Percentiles rank a stretch among this genome's conserved stretches.
Evolutionary conservation across 2,113 vertebrate genomes (phyloP).

Genomic region (Asarcornis scutulata): DNA sequence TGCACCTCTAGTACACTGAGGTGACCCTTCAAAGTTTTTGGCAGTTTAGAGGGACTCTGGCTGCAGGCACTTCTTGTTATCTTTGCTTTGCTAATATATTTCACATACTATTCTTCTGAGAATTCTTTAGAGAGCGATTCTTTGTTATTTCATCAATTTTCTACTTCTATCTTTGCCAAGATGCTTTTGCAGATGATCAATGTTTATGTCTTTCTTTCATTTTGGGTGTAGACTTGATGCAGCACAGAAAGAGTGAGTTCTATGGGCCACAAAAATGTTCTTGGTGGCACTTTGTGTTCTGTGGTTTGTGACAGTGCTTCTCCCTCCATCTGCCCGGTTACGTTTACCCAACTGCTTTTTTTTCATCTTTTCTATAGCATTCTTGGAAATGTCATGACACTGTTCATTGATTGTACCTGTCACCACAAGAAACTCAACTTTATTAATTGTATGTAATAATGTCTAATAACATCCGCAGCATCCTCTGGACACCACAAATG

Average conservation of each 20-base stretch:
- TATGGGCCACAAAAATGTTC: neutral
- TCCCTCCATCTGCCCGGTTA: neutral
- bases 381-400: neutral
- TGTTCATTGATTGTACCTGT: neutral
- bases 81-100: neutral
- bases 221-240: rapidly evolving
- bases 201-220: neutral
- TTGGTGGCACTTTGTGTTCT: neutral
- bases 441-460: neutral
- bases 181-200: neutral
- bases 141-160: neutral
- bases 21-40: neutral
- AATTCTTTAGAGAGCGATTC: too few species aligned
- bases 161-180: neutral
- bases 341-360: neutral
- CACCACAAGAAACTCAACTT: neutral
- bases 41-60: neutral
- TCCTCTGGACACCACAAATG: neutral
- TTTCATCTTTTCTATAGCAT: neutral
- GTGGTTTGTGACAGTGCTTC: neutral
- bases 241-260: neutral
- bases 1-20: neutral
- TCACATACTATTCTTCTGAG: neutral
- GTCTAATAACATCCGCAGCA: neutral
- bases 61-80: neutral